phyloP scores from a whole-genome alignment of 2,888 invertebrate species.

The Lithophane socia region DNA sequence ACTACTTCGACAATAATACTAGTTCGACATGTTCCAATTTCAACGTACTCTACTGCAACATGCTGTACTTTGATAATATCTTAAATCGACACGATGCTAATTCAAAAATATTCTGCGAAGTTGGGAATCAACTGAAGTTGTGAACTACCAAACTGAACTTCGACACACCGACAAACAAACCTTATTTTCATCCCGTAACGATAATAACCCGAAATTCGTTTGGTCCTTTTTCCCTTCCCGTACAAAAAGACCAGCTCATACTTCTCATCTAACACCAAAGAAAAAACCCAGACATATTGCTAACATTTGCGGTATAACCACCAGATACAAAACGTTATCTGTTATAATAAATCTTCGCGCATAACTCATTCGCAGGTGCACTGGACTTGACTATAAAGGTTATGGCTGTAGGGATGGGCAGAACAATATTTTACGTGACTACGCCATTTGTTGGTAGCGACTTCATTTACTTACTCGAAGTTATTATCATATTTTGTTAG shows the following conservation, averaged over 20 bases:
- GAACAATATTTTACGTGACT: constrained; percentile 60
- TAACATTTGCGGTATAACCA: constrained; percentile 58
- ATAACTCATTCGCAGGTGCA: constrained; percentile 69
- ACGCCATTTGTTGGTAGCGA: constrained; percentile 46
- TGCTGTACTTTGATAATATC: too few relatives aligned
- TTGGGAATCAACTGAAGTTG: too few relatives aligned
- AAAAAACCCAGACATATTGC: constrained; percentile 55
- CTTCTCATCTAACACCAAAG: constrained; percentile 24
- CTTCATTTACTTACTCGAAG: constrained; percentile 58
- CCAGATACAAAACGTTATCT: constrained; percentile 67
- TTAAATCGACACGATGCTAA: too few relatives aligned
- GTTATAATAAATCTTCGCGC: constrained; percentile 61
- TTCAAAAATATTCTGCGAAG: too few relatives aligned
- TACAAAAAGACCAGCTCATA: constrained; percentile 31
- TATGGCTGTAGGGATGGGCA: constrained; percentile 60
- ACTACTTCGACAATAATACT: too few relatives aligned
- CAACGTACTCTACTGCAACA: too few relatives aligned
- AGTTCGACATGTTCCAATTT: too few relatives aligned
- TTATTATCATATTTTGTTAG: constrained; percentile 42
- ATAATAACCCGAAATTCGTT: constrained; percentile 3
- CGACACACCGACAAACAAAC: neutral
- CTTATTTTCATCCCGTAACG: neutral
- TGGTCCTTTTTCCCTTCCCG: neutral
- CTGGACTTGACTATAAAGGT: constrained; percentile 67
- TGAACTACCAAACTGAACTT: too few relatives aligned